Percentiles rank a stretch among this genome's conserved stretches.
phyloP scores from a whole-genome alignment of 2,113 vertebrate species.

The Megaceryle torquata region DNA sequence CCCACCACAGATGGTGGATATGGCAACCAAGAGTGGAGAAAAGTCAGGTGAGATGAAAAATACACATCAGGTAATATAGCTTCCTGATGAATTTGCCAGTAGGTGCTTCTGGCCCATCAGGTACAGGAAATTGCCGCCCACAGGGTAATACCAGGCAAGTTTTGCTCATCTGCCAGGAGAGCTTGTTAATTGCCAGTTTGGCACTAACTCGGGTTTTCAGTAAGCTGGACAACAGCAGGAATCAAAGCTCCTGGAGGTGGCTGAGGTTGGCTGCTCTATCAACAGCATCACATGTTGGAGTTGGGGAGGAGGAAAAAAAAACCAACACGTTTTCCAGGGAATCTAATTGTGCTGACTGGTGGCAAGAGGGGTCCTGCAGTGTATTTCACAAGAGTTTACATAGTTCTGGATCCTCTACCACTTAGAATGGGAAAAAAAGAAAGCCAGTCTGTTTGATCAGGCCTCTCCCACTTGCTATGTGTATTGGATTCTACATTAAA shows the following conservation, averaged over 20 bases:
- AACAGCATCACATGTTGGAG: rapidly evolving
- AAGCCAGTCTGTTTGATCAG: conserved; percentile 81
- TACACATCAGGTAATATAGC: neutral
- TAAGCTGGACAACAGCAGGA: neutral
- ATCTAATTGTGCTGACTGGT: neutral
- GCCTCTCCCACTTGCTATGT: conserved; percentile 69
- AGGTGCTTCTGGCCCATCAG: neutral
- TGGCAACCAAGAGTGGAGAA: neutral
- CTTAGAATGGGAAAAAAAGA: conserved; percentile 70
- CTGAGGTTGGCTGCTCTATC: neutral
- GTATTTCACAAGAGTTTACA: conserved; percentile 60
- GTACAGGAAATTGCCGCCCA: neutral
- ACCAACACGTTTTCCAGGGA: neutral
- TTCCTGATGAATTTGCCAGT: neutral
- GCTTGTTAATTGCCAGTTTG: neutral
- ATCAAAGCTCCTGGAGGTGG: neutral
- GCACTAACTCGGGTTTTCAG: neutral
- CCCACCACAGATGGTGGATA: too few species aligned
- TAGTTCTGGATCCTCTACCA: conserved; percentile 66
- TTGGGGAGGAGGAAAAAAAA: neutral
- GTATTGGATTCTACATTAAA: conserved; percentile 78
- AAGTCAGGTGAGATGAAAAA: neutral
- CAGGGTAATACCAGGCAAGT: neutral
- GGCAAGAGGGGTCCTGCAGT: conserved; percentile 3
- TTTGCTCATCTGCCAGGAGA: neutral